Base-by-base conservation (phyloP, 2,888 invertebrate genomes). In the Platyscelio sp. region DNA sequence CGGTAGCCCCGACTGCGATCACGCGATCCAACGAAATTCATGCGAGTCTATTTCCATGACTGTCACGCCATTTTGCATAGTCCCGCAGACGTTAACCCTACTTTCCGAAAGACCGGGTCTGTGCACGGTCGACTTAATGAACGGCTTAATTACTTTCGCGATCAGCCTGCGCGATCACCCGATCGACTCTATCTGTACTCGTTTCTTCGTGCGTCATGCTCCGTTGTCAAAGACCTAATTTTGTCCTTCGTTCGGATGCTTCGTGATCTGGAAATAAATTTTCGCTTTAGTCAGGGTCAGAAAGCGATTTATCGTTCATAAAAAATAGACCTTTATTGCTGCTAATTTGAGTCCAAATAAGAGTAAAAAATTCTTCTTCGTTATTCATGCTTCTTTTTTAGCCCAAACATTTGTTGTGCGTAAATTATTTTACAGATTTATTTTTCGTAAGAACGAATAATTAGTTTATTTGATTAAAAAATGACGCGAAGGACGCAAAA, bases 61-160 rank as follows among this genome's bases (percentile, higher is more conserved):
- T 92, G 92, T 91, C 92, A 91, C 91, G 91, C 91, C 91, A 92
- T 91, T 91, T 89, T 89, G 91, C 92, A 92, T 90, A 90, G 91
- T 84, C 91, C 78, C 89, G 89, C 91, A 91, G 91, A 86, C 92
- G 88, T 92, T 92, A 90, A 92, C 92, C 91, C 90, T 90, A 72
- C 72, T 79, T 83, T 85, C 74, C 74, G 58, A 27, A 79, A 70
- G 76, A 82, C 27, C 51, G 70, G 71, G 56, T 56, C 51, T 58
- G 20, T 56, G 1, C 63, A 24, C 68, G 38, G 67, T 74, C 78
- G 56, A 56, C 75, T 71, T 67, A 76, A 79, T 68, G 63, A 84
- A 79, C 76, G 33, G 79, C 75, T 70, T 79, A 70, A 79, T 84
- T 84, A 56, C 71, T 79, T 79, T 65, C 58, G 65, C 83, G 78